Percentiles rank a stretch among this genome's conserved stretches.
Evolutionary conservation across 2,888 invertebrate genomes (phyloP).

Genomic region (Masnerella sp.): DNA sequence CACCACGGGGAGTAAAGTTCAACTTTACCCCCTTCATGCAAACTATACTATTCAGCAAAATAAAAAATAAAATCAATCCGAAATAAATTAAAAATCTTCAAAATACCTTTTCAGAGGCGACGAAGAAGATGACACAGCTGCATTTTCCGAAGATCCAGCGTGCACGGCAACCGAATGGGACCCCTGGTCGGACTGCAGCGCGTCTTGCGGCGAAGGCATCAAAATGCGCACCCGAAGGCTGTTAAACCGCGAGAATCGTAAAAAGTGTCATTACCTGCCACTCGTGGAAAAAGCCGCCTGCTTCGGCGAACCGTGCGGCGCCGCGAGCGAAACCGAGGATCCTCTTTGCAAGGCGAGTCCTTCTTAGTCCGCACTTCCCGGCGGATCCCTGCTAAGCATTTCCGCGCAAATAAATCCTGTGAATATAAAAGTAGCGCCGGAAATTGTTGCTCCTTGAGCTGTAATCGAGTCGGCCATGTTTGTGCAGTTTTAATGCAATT

Average conservation of each 20-base stretch:
- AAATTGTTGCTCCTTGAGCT: too few relatives aligned
- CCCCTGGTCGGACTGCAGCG: slow-evolving; percentile 91
- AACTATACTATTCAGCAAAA: too few relatives aligned
- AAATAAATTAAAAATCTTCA: too few relatives aligned
- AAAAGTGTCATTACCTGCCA: slow-evolving; percentile 88
- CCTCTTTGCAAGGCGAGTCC: slow-evolving; percentile 79
- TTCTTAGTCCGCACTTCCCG: slow-evolving; percentile 7
- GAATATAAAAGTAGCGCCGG: slow-evolving; percentile 21
- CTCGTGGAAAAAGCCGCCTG: slow-evolving; percentile 90
- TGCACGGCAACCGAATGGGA: slow-evolving; percentile 87
- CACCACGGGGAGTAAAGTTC: too few relatives aligned
- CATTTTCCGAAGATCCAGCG: slow-evolving; percentile 77
- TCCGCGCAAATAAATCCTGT: slow-evolving; percentile 21
- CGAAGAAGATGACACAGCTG: slow-evolving; percentile 73
- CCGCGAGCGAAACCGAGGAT: slow-evolving; percentile 80
- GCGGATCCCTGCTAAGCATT: too few relatives aligned
- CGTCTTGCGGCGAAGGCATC: slow-evolving; percentile 89
- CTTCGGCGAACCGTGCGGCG: slow-evolving; percentile 84
- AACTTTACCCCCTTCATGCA: too few relatives aligned
- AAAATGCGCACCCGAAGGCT: slow-evolving; percentile 86
- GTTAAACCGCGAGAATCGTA: slow-evolving; percentile 84
- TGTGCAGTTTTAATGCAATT: too few relatives aligned
- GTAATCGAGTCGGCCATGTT: too few relatives aligned
- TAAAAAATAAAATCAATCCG: too few relatives aligned
- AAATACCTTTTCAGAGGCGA: too few relatives aligned